Conservation (phyloP, 2,888 invertebrate genomes). For the Scaptomyza tumidula region DNA sequence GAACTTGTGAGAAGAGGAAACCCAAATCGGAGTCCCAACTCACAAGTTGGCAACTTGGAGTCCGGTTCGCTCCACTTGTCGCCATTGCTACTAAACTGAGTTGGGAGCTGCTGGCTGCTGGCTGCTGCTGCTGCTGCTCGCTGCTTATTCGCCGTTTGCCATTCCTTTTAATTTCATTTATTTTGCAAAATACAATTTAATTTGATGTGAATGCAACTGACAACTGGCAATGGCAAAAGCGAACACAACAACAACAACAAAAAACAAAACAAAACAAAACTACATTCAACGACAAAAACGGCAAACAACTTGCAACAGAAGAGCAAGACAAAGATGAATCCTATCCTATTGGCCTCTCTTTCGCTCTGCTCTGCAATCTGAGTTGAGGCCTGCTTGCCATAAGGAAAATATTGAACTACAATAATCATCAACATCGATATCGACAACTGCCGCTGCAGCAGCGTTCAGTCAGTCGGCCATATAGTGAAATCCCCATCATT, state of each 20-base stretch:
- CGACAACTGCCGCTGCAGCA: constrained; percentile 36
- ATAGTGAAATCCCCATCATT: constrained; percentile 58
- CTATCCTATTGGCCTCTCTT: constrained; percentile 32
- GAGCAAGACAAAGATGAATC: constrained; percentile 10
- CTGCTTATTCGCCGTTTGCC: constrained; percentile 67
- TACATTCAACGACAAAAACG: constrained; percentile 57
- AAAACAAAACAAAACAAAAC: constrained; percentile 18
- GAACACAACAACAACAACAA: neutral
- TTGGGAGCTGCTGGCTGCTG: constrained; percentile 8
- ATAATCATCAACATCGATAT: constrained; percentile 74
- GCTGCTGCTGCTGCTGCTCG: constrained; percentile 34
- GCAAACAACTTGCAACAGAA: constrained; percentile 19
- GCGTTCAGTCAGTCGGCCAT: constrained; percentile 46
- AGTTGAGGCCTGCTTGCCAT: constrained; percentile 61
- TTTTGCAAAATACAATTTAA: constrained; percentile 80
- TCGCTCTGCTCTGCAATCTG: neutral
- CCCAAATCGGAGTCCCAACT: constrained; percentile 45
- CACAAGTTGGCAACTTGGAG: constrained; percentile 13
- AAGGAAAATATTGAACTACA: constrained; percentile 81
- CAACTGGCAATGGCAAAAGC: constrained; percentile 61
- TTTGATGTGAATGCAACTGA: constrained; percentile 80
- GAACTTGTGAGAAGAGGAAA: constrained; percentile 59
- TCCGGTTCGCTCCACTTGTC: constrained; percentile 58
- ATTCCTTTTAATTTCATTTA: constrained; percentile 79
- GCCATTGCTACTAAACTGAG: constrained; percentile 42